Conservation (phyloP, 2,888 invertebrate genomes). For the Diogma glabrata region DNA sequence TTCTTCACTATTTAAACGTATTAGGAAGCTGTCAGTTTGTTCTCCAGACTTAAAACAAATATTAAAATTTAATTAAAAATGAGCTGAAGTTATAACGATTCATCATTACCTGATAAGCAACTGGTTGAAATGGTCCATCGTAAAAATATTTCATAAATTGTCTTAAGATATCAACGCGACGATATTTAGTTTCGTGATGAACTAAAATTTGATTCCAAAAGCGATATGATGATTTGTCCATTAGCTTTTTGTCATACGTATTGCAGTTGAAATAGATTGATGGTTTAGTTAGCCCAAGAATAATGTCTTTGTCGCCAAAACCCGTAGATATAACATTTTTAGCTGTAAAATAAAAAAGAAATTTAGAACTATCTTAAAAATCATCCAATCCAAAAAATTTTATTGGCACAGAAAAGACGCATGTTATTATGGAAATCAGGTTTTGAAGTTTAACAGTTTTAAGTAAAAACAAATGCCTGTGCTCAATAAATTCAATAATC, state of each 20-base stretch:
- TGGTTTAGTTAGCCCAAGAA: neutral
- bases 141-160: slow-evolving; percentile 4
- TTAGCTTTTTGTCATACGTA: neutral
- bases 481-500: no score
- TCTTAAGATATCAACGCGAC: neutral
- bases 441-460: no score
- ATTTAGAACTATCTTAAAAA: no score
- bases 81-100: neutral
- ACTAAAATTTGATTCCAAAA: slow-evolving; percentile 6
- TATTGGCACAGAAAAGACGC: no score
- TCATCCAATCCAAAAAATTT: no score
- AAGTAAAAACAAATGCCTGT: no score
- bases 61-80: no score
- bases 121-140: slow-evolving; percentile 5
- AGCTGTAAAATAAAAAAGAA: no score
- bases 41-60: no score
- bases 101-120: slow-evolving; percentile 10
- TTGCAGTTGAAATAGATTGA: neutral
- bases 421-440: no score
- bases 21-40: slow-evolving; percentile 9
- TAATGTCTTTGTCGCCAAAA: no score
- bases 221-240: neutral
- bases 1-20: slow-evolving; percentile 4
- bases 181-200: neutral
- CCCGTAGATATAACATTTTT: no score